Evolutionary conservation across 1,140 invertebrate genomes (phyloP).

Genomic region (Sesamia nonagrioides): DNA sequence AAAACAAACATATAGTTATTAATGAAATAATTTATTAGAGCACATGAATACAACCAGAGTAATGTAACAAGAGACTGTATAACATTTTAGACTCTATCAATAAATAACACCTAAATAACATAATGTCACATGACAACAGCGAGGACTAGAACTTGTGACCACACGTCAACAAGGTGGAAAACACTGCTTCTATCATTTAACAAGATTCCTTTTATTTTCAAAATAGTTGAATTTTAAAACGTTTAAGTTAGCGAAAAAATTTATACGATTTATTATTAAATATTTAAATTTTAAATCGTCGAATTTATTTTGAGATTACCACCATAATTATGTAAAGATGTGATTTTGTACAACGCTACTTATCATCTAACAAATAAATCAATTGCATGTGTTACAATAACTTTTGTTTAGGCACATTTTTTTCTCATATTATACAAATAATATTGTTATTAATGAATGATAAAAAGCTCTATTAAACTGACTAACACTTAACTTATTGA

Average conservation of each 20-base stretch:
- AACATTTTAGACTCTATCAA: constrained; percentile 70
- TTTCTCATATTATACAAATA: constrained; percentile 39
- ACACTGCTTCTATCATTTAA: constrained; percentile 19
- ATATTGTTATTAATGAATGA: constrained; percentile 31
- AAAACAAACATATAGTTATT: constrained; percentile 38
- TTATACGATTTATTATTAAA: constrained; percentile 10
- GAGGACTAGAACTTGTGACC: constrained; percentile 64
- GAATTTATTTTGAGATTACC: constrained; percentile 6
- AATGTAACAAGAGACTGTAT: constrained; percentile 69
- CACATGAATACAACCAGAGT: constrained; percentile 72
- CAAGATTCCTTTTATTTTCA: constrained; percentile 6
- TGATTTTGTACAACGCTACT: constrained; percentile 42
- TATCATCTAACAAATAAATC: constrained; percentile 44
- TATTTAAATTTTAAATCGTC: constrained; percentile 25
- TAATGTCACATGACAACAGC: constrained; percentile 70
- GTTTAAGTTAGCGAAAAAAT: constrained; percentile 27
- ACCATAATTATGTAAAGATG: constrained; percentile 28
- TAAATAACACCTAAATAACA: constrained; percentile 72
- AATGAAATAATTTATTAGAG: constrained; percentile 75
- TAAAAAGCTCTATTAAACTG: constrained; percentile 37
- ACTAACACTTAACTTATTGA: constrained; percentile 30
- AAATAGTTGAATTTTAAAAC: constrained; percentile 14
- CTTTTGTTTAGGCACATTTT: constrained; percentile 54
- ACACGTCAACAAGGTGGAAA: constrained; percentile 30
- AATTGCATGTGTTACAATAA: constrained; percentile 38